Conservation (phyloP, 23 tunicate species). For the Oikopleura dioica region DNA sequence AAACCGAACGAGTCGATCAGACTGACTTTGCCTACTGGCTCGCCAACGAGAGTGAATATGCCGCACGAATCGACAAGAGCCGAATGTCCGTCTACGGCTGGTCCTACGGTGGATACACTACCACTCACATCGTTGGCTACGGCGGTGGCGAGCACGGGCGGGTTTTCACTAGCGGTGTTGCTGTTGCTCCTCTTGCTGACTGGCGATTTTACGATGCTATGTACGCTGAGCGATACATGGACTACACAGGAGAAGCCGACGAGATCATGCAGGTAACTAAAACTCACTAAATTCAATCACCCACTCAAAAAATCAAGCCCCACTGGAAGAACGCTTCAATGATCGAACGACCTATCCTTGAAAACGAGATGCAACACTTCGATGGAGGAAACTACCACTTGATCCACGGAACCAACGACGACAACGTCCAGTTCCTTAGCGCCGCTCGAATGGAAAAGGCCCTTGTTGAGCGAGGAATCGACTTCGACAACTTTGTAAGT, state of each 20-base stretch:
- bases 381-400: slow-evolving; percentile 25
- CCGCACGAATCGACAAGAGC: not conserved
- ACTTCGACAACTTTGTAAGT: slow-evolving; percentile 87
- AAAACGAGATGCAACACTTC: slow-evolving; percentile 38
- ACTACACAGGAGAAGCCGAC: slow-evolving; percentile 17
- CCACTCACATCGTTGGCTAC: slow-evolving; percentile 23
- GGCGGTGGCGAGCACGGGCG: slow-evolving; percentile 10
- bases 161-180: slow-evolving; percentile 51
- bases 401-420: slow-evolving; percentile 91
- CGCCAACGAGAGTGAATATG: not conserved
- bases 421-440: slow-evolving; percentile 81
- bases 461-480: slow-evolving; percentile 59
- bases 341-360: slow-evolving; percentile 20
- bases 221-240: slow-evolving; percentile 99
- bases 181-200: slow-evolving; percentile 58
- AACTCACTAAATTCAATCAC: not conserved
- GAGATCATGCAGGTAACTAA: slow-evolving; percentile 31
- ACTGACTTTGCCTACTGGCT: slow-evolving; percentile 48
- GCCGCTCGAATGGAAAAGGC: slow-evolving; percentile 98
- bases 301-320: not conserved
- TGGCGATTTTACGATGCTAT: slow-evolving; percentile 94
- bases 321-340: slow-evolving; percentile 45
- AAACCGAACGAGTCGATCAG: slow-evolving; percentile 65
- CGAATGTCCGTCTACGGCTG: slow-evolving; percentile 12
- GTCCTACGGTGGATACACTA: slow-evolving; percentile 85